These are phyloP conservation scores for Petrocephalus schoutedeni DNA, from an alignment of 2,797 vertebrate genomes.

Conservation along the genomic window DNA sequence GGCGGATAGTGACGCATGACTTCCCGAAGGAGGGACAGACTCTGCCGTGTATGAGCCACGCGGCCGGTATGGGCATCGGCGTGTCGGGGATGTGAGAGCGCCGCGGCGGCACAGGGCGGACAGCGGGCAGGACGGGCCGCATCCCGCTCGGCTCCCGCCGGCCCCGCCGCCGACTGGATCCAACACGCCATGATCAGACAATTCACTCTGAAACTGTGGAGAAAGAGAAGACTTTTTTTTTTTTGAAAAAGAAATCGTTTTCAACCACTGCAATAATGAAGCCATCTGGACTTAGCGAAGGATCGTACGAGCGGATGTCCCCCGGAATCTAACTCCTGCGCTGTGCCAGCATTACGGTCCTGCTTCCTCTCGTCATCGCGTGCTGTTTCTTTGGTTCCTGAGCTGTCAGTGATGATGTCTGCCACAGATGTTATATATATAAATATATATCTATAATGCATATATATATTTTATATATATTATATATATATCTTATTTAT, in stretches of 20 bases:
- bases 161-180: conserved; percentile 45
- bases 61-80: conserved; percentile 80
- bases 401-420: conserved; percentile 14
- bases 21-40: conserved; percentile 86
- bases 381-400: neutral
- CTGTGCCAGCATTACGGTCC: conserved; percentile 35
- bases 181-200: conserved; percentile 22
- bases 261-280: conserved; percentile 49
- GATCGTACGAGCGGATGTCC: conserved; percentile 25
- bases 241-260: conserved; percentile 36
- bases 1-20: conserved; percentile 83
- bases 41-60: conserved; percentile 91
- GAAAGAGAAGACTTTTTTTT: conserved; percentile 39
- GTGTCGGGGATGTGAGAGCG: conserved; percentile 83
- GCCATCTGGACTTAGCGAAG: conserved; percentile 36
- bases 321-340: conserved; percentile 36
- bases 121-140: neutral
- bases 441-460: too few species aligned
- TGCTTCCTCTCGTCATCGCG: conserved; percentile 18
- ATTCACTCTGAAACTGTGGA: conserved; percentile 33
- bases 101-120: conserved; percentile 11
- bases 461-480: too few species aligned
- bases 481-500: conserved; percentile 2
- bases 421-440: neutral
- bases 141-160: conserved; percentile 25